phyloP scores from a whole-genome alignment of 2,113 vertebrate genomes.

The Semicossyphus pulcher region DNA sequence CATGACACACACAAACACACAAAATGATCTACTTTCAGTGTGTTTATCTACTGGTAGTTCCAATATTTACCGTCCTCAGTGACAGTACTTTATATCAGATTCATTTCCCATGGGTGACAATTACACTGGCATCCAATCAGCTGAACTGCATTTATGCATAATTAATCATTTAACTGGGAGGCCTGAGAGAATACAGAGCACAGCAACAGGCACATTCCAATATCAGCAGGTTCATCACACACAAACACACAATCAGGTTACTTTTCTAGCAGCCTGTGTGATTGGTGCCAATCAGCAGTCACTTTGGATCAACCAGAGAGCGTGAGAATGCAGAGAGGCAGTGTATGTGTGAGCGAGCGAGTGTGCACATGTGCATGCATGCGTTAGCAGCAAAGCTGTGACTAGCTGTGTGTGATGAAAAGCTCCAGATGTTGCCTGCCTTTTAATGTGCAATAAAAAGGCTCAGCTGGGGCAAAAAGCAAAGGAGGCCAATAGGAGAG shows the following conservation, averaged over 20 bases:
- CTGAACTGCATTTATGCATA: conserved; percentile 72
- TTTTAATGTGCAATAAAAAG: conserved; percentile 92
- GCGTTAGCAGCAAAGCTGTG: conserved; percentile 78
- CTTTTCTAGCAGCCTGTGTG: conserved; percentile 73
- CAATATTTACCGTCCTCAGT: conserved; percentile 39
- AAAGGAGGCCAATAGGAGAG: conserved; percentile 74
- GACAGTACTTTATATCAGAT: conserved; percentile 39
- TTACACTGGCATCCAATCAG: conserved; percentile 68
- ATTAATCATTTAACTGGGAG: conserved; percentile 70
- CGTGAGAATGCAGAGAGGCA: conserved; percentile 80
- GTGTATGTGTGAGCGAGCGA: conserved; percentile 61
- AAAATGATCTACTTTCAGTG: conserved; percentile 3
- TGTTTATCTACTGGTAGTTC: conserved; percentile 27
- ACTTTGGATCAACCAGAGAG: conserved; percentile 77
- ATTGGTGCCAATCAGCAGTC: conserved; percentile 81
- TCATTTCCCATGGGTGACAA: conserved; percentile 70
- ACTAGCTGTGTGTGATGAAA: conserved; percentile 84
- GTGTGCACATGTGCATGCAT: conserved; percentile 71
- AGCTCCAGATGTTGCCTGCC: conserved; percentile 91
- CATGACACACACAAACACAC: not conserved
- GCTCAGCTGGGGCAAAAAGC: conserved; percentile 90
- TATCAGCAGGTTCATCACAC: conserved; percentile 66
- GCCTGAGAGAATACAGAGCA: conserved; percentile 64
- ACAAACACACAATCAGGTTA: conserved; percentile 53
- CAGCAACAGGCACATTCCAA: conserved; percentile 68